Percentiles rank a stretch among this genome's conserved stretches.
Conservation (phyloP, 2,888 invertebrate genomes). For the Tricholauxania praeusta region DNA sequence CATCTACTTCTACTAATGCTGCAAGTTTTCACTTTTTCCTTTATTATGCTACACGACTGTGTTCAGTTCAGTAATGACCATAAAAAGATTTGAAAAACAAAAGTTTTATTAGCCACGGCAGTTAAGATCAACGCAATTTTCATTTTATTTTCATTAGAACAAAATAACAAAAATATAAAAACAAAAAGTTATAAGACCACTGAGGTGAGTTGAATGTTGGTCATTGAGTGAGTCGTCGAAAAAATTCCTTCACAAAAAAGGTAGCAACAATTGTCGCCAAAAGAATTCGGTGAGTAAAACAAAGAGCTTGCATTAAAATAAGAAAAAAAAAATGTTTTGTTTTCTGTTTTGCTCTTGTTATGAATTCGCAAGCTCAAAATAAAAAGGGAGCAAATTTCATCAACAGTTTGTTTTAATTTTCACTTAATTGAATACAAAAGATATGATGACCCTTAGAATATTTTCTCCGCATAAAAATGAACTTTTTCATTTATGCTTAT, state of each 20-base stretch:
- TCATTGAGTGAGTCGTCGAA: neutral
- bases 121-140: constrained; percentile 25
- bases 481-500: neutral
- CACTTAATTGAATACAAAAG: neutral
- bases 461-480: neutral
- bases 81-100: constrained; percentile 34
- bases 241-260: neutral
- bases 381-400: neutral
- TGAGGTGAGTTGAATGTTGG: neutral
- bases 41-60: neutral
- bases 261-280: neutral
- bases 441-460: neutral
- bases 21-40: neutral
- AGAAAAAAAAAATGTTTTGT: too few relatives aligned
- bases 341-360: too few relatives aligned
- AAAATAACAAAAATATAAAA: neutral
- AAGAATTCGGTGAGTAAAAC: neutral
- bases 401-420: neutral
- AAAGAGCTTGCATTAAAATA: too few relatives aligned
- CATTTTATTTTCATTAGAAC: constrained; percentile 37
- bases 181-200: neutral
- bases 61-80: constrained; percentile 30
- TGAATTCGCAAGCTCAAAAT: too few relatives aligned
- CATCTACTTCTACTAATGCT: neutral
- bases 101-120: constrained; percentile 39